Percentiles rank a stretch among this genome's conserved stretches.
These are phyloP conservation scores for Ptyas mucosa DNA, from an alignment of 2,113 vertebrate genomes.

Conservation along the genomic window DNA sequence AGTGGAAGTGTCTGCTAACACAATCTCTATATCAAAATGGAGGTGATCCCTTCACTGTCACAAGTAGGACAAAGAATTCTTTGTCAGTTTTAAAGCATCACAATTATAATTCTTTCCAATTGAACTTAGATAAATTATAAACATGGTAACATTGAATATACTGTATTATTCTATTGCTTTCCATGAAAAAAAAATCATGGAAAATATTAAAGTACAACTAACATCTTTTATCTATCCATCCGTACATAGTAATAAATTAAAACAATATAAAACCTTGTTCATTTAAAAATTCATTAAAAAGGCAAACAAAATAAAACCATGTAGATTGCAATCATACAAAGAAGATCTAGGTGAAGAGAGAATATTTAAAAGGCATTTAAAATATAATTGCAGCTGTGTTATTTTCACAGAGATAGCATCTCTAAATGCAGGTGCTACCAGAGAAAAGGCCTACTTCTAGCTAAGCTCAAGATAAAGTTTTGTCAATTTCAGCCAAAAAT, in stretches of 20 bases:
- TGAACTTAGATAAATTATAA: neutral
- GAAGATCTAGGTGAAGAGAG: neutral
- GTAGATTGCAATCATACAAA: neutral
- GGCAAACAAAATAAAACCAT: neutral
- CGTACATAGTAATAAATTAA: neutral
- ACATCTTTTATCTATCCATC: neutral
- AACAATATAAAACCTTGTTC: neutral
- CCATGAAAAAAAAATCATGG: neutral
- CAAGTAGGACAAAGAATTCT: neutral
- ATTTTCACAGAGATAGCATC: neutral
- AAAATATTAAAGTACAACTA: neutral
- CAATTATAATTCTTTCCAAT: neutral
- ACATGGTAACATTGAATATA: neutral
- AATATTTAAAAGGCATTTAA: neutral
- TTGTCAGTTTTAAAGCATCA: neutral
- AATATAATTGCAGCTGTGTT: neutral
- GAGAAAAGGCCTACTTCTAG: neutral
- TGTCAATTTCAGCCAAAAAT: neutral
- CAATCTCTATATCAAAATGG: neutral
- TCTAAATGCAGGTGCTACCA: neutral
- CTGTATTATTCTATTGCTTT: neutral
- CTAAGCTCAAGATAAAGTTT: neutral
- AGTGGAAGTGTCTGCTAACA: neutral
- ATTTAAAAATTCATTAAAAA: neutral
- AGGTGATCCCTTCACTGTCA: neutral